Conservation (phyloP, 2,888 invertebrate species). For the Ichneumon xanthorius region DNA sequence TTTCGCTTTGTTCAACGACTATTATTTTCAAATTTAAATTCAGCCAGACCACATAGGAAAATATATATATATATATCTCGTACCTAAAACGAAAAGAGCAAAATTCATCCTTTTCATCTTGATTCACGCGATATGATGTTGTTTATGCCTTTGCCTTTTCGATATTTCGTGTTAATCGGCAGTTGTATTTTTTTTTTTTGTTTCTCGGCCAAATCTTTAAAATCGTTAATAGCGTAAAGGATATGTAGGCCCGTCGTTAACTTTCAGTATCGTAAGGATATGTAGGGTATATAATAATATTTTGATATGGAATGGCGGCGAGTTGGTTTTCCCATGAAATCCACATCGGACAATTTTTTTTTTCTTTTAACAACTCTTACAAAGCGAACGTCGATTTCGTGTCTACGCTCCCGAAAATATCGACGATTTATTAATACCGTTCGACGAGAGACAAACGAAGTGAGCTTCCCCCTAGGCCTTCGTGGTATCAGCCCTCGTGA, state of each 20-base stretch:
- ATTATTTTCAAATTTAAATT: constrained; percentile 11
- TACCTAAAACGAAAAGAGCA: constrained; percentile 17
- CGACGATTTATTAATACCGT: neutral
- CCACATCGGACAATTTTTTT: neutral
- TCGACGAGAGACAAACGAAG: neutral
- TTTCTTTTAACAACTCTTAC: neutral
- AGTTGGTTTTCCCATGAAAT: neutral
- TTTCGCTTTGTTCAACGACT: constrained; percentile 26
- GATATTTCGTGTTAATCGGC: neutral
- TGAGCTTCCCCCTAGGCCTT: neutral
- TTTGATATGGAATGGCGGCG: constrained; percentile 1
- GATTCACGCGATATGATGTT: neutral
- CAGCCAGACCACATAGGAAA: constrained; percentile 42
- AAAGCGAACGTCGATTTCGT: constrained; percentile 14
- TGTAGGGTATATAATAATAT: neutral
- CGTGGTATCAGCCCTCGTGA: constrained; percentile 10
- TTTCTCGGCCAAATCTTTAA: neutral
- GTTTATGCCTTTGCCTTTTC: neutral
- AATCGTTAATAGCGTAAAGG: neutral
- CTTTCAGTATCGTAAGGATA: constrained; percentile 16
- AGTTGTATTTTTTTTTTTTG: neutral
- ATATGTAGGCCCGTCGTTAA: constrained; percentile 11
- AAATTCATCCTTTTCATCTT: constrained; percentile 16
- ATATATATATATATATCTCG: constrained; percentile 22
- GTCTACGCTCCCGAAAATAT: neutral